Percentiles rank a stretch among this genome's conserved stretches.
phyloP scores from a whole-genome alignment of 2,113 vertebrate genomes.

The Varanus komodoensis region DNA sequence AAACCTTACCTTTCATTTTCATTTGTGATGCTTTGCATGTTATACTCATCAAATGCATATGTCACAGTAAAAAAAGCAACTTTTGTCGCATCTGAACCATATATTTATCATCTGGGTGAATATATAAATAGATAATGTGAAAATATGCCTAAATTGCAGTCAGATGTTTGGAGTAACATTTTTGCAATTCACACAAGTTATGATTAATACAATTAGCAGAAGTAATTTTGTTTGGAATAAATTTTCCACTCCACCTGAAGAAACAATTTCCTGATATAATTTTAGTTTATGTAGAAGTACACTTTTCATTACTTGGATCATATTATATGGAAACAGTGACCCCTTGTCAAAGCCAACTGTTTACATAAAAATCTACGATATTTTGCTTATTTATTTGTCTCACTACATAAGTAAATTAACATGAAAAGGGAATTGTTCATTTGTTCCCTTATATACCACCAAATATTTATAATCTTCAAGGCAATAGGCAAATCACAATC shows the following conservation, averaged over 20 bases:
- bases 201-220: neutral
- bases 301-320: neutral
- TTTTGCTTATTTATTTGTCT: neutral
- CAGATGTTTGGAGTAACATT: no score
- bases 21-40: no score
- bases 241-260: no score
- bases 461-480: neutral
- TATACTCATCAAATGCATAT: neutral
- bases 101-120: no score
- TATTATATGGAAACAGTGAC: neutral
- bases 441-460: neutral
- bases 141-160: neutral
- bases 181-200: neutral
- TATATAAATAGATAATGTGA: neutral
- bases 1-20: neutral
- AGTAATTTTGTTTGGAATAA: neutral
- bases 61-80: neutral
- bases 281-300: neutral
- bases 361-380: slow-evolving; percentile 4
- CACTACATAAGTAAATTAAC: neutral
- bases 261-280: neutral
- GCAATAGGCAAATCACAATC: neutral
- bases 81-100: neutral
- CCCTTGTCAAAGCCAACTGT: slow-evolving; percentile 12
- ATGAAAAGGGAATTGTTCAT: rapidly evolving